Conservation (phyloP, 2,113 vertebrate species). For the Aythya baeri region DNA sequence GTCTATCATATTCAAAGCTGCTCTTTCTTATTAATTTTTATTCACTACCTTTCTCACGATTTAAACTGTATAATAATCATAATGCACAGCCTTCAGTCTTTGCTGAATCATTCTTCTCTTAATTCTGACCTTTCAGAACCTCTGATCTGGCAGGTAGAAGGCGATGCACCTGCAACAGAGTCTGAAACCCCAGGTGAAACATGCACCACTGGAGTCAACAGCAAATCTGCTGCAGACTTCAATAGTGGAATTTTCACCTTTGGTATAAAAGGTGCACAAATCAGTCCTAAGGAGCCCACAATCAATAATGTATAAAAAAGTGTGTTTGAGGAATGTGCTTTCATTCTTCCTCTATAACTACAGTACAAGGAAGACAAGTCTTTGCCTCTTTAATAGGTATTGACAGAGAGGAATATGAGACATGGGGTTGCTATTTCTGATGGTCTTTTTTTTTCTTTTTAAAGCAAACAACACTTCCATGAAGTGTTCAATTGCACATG, state of each 20-base stretch:
- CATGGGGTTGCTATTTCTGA: background rate
- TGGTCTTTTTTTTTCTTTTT: background rate
- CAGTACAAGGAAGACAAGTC: background rate
- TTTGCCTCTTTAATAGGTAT: background rate
- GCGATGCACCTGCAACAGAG: background rate
- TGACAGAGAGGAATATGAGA: background rate
- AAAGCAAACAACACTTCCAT: background rate
- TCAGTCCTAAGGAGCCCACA: background rate
- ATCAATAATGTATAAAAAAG: background rate
- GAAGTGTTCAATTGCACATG: background rate
- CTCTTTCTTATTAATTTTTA: too few relatives aligned
- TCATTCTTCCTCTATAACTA: background rate
- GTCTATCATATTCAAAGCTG: too few relatives aligned
- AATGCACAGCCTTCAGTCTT: too few relatives aligned
- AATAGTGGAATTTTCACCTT: background rate
- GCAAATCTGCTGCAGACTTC: background rate
- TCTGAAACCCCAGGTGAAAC: background rate
- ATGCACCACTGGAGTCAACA: background rate
- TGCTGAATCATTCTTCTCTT: too few relatives aligned
- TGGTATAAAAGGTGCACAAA: background rate
- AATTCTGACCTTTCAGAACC: background rate
- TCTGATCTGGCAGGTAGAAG: background rate
- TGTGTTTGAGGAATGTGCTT: background rate
- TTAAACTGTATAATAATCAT: too few relatives aligned
- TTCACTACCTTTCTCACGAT: too few relatives aligned